Conservation (phyloP, 2,113 vertebrate genomes). For the Pholis gunnellus region DNA sequence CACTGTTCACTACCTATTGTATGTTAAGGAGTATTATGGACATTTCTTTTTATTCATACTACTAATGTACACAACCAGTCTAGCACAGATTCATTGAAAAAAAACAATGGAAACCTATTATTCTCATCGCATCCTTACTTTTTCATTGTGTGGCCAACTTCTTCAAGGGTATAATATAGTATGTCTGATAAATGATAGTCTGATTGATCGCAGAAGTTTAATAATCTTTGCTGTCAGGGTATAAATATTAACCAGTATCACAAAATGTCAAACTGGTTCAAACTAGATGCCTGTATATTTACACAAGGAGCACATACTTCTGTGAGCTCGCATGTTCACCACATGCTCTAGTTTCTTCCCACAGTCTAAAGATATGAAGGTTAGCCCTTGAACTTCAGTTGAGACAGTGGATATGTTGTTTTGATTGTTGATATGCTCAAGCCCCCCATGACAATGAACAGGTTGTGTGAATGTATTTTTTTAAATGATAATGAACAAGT, state of each 20-base stretch:
- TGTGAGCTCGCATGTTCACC: not conserved
- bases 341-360: not conserved
- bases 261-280: constrained; percentile 1
- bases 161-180: not conserved
- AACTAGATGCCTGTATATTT: not conserved
- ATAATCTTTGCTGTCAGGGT: not conserved
- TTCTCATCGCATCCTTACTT: constrained; percentile 17
- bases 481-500: not conserved
- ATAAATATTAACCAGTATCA: not conserved
- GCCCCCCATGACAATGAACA: not conserved
- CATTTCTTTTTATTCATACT: constrained; percentile 10
- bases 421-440: too few relatives aligned
- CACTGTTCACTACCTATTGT: constrained; percentile 11
- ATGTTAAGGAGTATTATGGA: not conserved
- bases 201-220: constrained; percentile 6
- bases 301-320: not conserved
- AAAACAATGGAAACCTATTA: not conserved
- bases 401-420: too few relatives aligned
- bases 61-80: not conserved
- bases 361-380: not conserved
- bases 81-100: not conserved
- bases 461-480: too few relatives aligned
- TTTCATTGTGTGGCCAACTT: constrained; percentile 27
- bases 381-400: not conserved
- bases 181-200: not conserved